A percentile compares a stretch with the other conserved stretches of the same genome.
These are phyloP conservation scores for Perccottus glenii DNA, from an alignment of 2,113 vertebrate genomes.

Conservation along the genomic window DNA sequence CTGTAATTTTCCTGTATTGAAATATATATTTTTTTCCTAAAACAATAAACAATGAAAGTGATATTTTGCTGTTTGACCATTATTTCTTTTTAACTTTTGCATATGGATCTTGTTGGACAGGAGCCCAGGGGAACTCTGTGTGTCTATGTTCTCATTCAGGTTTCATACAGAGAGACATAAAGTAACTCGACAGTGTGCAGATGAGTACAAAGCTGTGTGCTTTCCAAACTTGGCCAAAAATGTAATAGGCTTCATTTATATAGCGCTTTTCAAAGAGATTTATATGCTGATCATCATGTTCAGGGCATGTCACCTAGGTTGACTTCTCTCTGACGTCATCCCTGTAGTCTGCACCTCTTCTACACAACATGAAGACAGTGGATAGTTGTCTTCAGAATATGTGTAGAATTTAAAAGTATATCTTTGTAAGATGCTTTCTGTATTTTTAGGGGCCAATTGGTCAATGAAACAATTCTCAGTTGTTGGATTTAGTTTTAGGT, in stretches of 20 bases:
- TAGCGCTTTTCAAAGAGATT: too few relatives aligned
- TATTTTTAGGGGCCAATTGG: too few relatives aligned
- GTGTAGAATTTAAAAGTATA: too few relatives aligned
- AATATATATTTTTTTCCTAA: background rate
- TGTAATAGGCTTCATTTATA: background rate
- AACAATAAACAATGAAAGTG: background rate
- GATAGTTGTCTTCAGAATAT: too few relatives aligned
- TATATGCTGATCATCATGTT: too few relatives aligned
- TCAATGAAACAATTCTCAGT: too few relatives aligned
- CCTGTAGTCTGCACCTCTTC: too few relatives aligned
- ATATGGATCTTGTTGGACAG: background rate
- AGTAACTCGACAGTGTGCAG: background rate
- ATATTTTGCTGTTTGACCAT: background rate
- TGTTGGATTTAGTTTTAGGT: too few relatives aligned
- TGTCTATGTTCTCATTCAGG: background rate
- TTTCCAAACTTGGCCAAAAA: background rate
- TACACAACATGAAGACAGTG: too few relatives aligned
- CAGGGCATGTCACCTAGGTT: too few relatives aligned
- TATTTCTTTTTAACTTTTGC: background rate
- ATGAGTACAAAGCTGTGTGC: background rate
- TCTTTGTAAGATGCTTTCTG: too few relatives aligned
- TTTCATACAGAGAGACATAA: conserved; percentile 9
- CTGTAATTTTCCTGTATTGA: background rate
- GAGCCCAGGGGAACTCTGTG: background rate
- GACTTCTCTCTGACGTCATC: too few relatives aligned